Evolutionary conservation across 2,888 invertebrate genomes (phyloP), one percentile per base, ranked within the genome.

Genomic region (Cheilosia urbana): DNA sequence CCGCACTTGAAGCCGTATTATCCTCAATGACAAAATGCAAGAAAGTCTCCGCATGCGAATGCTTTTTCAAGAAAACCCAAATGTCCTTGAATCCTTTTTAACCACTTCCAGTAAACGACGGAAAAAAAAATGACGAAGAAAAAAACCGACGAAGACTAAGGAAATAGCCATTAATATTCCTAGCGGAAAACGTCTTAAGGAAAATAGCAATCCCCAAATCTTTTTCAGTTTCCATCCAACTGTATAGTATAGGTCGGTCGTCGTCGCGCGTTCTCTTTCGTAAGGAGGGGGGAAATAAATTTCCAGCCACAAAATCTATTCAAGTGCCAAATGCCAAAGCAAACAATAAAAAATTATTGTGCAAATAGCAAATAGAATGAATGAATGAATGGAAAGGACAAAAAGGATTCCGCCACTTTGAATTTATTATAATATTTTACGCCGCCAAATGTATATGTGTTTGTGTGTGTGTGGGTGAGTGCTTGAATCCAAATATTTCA

Each of bases 341-440:
- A 85, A 85, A 85, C 85, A 85, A 85, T 80, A 85, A 85, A 85
- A 80, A 85, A 83, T 80, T 80, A 85, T 85, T 85, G 85, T 76
- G 85, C 85, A 85, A 85, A 85, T 66, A 85, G 85, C 76, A 85
- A 85, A 76, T 80, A 63, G 66, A 77, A 73, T 73, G 62, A 68
- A 73, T 76, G 63, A 84, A 66, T 76, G 79, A 71, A 79, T 55
- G 71, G 68, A 84, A 66, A 19, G 65, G 47, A 65, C 65, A 58
- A 65, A 78, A 84, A 79, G 79, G 71, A 79, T 79, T 84, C 60
- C 49, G 47, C 75, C 79, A 66, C 75, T 84, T 79, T 84, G 84
- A 84, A 84, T 84, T 76, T 79, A 84, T 84, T 79, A 79, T 55
- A 72, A 73, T 84, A 79, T 55, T 71, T 76, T 71, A 49, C 17